Base-by-base conservation (phyloP, 2,888 invertebrate species). In the Hetaerina titia region DNA sequence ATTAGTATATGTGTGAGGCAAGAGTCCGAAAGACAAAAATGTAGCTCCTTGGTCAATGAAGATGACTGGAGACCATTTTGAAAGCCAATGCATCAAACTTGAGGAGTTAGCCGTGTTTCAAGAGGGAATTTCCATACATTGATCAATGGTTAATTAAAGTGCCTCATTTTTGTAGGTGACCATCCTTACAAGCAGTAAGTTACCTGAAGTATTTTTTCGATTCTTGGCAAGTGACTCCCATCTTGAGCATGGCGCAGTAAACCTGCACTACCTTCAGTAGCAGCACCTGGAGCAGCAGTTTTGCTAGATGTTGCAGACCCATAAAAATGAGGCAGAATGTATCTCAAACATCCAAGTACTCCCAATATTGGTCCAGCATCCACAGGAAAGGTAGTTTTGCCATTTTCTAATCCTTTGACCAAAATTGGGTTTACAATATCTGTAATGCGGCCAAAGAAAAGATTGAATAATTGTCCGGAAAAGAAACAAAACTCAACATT, bases 181-280 rank as follows among this genome's bases (percentile, higher is more conserved):
- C 1, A 45, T 45, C 45, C 45, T 45, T 45, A 45, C 45, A 45
- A 45, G 2, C 45, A 45, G 45, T 45, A 45, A 45, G 45, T 95
- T 95, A 97, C 97, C 96, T 97, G 97, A 88, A 97, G 95, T 89
- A 96, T 96, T 94, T 96, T 96, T 95, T 97, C 97, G 13, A 96
- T 96, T 69, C 69, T 64, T 57, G 22, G 96, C 96, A 60, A 96
- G 95, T 69, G 96, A 89, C 15, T 96, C 56, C 96, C 96, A 94
- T 96, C 96, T 94, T 96, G 96, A 58, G 96, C 95, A 95, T 96
- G 96, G 95, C 96, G 96, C 74, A 96, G 96, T 63, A 96, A 95
- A 63, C 96, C 96, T 95, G 96, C 96, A 96, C 96, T 96, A 45
- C 96, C 96, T 95, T 92, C 92, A 15, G 69, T 92, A 19, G 92